Evolutionary conservation across 2,888 invertebrate genomes (phyloP).

Genomic region (Exocentrus adspersus): DNA sequence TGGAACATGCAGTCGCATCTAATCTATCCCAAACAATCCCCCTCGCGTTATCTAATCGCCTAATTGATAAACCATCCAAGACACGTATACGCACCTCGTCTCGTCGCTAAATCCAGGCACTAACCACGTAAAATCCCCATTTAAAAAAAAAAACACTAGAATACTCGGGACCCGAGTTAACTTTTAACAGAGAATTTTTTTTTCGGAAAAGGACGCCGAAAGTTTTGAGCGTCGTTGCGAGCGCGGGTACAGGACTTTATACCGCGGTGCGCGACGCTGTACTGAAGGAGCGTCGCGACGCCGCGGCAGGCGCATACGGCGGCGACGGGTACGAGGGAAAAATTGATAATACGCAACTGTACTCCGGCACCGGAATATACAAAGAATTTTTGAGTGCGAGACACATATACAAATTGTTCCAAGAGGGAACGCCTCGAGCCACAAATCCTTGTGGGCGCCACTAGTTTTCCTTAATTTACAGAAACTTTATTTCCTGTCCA

Average conservation of each 20-base stretch:
- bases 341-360: background rate
- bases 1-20: too few relatives aligned
- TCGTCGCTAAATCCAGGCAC: background rate
- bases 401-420: too few relatives aligned
- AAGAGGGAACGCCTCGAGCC: too few relatives aligned
- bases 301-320: constrained; percentile 7
- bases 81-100: background rate
- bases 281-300: constrained; percentile 14
- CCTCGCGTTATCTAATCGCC: background rate
- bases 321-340: background rate
- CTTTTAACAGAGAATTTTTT: background rate
- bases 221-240: background rate
- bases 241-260: background rate
- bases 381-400: too few relatives aligned
- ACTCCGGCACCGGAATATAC: too few relatives aligned
- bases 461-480: too few relatives aligned
- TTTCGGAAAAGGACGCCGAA: background rate
- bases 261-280: constrained; percentile 17
- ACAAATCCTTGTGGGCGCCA: too few relatives aligned
- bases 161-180: background rate
- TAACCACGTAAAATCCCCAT: background rate
- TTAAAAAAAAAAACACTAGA: background rate
- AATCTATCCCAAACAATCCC: background rate
- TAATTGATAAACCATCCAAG: background rate
- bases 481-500: too few relatives aligned